These are phyloP conservation scores for Lepisosteus osseus DNA, from an alignment of 2,113 vertebrate genomes.

Conservation along the genomic window DNA sequence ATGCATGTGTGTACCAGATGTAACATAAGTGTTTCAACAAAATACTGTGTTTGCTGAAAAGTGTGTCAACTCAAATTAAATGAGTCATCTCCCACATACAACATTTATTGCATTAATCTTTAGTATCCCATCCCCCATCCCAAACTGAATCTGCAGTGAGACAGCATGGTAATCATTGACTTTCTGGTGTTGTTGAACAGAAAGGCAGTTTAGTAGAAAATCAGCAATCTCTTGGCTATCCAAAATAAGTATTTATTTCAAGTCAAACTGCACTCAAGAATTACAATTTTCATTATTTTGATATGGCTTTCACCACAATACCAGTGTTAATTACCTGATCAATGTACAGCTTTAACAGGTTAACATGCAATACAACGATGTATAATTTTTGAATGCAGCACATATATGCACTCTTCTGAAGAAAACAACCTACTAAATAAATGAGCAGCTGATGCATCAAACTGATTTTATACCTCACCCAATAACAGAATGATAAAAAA, in stretches of 20 bases:
- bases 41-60: too few relatives aligned
- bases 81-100: too few relatives aligned
- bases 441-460: background rate
- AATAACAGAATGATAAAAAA: background rate
- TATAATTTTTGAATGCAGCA: background rate
- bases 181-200: too few relatives aligned
- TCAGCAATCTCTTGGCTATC: background rate
- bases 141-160: too few relatives aligned
- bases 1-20: too few relatives aligned
- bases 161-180: too few relatives aligned
- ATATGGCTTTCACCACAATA: constrained; percentile 1
- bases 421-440: background rate
- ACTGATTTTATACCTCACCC: background rate
- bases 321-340: background rate
- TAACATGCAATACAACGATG: background rate
- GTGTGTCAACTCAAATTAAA: too few relatives aligned
- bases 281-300: background rate
- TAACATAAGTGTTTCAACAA: too few relatives aligned
- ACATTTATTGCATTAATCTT: too few relatives aligned
- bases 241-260: too few relatives aligned
- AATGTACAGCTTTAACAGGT: background rate
- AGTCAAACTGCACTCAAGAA: background rate
- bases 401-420: background rate
- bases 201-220: too few relatives aligned
- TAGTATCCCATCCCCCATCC: too few relatives aligned